Percentiles rank a stretch among this genome's conserved stretches.
These are phyloP conservation scores for Passer domesticus DNA, from an alignment of 2,113 vertebrate genomes.

Conservation along the genomic window DNA sequence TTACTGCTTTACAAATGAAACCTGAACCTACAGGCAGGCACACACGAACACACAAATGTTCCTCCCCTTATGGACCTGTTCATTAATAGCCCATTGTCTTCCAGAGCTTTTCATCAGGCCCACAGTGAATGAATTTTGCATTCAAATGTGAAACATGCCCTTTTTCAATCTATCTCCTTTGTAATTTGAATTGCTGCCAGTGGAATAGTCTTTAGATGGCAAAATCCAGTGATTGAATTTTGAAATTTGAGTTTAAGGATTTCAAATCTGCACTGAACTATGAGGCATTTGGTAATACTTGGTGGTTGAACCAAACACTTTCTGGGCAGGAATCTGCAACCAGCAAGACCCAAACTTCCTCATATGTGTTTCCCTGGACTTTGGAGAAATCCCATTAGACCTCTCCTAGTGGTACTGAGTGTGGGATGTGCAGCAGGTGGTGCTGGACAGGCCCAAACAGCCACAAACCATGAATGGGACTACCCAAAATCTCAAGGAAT, in stretches of 20 bases:
- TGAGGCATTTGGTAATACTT: neutral
- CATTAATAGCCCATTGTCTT: neutral
- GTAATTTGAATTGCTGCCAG: neutral
- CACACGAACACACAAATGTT: neutral
- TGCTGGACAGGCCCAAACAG: neutral
- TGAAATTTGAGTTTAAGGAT: neutral
- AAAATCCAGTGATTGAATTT: neutral
- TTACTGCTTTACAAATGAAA: neutral
- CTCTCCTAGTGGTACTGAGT: rapidly evolving
- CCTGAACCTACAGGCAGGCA: neutral
- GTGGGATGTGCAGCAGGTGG: neutral
- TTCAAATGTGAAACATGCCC: neutral
- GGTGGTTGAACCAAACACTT: neutral
- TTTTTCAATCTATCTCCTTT: neutral
- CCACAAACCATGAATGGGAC: neutral
- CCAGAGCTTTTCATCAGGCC: neutral
- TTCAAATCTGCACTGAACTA: neutral
- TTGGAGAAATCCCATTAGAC: neutral
- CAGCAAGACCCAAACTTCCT: neutral
- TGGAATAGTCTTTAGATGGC: neutral
- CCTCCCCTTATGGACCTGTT: neutral
- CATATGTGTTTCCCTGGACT: neutral
- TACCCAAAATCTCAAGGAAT: neutral
- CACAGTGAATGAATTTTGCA: neutral
- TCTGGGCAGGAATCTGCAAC: neutral